Evolutionary conservation across 2,888 invertebrate genomes (phyloP).

Genomic region (Andrena fulva): DNA sequence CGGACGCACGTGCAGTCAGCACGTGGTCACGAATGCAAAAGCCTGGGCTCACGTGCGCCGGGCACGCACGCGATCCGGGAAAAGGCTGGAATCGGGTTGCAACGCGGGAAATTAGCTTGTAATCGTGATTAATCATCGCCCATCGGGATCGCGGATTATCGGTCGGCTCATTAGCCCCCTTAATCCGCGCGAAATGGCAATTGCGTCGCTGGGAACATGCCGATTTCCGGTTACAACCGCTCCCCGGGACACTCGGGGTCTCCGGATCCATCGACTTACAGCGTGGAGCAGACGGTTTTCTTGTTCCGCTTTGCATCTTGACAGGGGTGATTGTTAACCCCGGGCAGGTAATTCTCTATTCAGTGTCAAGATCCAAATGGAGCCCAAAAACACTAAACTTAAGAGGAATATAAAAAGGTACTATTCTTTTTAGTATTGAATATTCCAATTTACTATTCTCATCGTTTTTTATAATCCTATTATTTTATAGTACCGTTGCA

Average conservation of each 20-base stretch:
- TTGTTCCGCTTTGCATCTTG: neutral
- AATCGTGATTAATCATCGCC: conserved; percentile 52
- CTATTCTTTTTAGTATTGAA: too few species aligned
- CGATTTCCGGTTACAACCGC: neutral
- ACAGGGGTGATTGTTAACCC: too few species aligned
- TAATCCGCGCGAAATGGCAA: conserved; percentile 18
- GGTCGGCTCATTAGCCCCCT: conserved; percentile 19
- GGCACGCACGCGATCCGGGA: conserved; percentile 27
- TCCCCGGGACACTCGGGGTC: neutral
- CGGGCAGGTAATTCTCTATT: too few species aligned
- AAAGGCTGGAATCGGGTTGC: conserved; percentile 24
- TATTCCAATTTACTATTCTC: too few species aligned
- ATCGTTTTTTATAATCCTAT: too few species aligned
- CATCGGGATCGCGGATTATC: conserved; percentile 35
- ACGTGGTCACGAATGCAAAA: conserved; percentile 51
- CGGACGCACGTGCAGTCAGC: conserved; percentile 52
- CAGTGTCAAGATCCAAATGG: too few species aligned
- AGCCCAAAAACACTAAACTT: too few species aligned
- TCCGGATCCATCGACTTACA: neutral
- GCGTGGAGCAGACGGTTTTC: neutral
- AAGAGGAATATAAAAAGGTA: too few species aligned
- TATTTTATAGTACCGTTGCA: too few species aligned
- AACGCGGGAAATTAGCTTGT: conserved; percentile 37
- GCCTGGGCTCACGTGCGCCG: conserved; percentile 47
- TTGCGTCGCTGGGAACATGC: neutral